Evolutionary conservation across 2,113 vertebrate species (phyloP).

Genomic region (Marmota flaviventris): DNA sequence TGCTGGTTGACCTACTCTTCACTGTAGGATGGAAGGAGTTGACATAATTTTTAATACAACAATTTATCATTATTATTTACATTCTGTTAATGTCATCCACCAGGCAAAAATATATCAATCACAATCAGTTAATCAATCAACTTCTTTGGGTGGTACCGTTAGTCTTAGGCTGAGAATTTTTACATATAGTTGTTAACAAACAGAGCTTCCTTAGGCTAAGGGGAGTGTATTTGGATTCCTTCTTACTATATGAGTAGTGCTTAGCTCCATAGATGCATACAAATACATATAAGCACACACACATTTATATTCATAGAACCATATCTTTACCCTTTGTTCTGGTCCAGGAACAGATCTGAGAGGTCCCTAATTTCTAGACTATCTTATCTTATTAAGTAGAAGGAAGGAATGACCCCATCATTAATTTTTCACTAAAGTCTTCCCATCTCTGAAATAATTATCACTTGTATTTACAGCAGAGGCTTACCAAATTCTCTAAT

Average conservation of each 20-base stretch:
- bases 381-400: neutral
- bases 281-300: neutral
- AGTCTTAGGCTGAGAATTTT: neutral
- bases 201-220: neutral
- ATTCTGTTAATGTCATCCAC: neutral
- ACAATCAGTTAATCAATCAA: neutral
- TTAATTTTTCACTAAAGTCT: neutral
- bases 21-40: neutral
- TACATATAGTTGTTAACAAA: neutral
- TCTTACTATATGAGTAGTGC: neutral
- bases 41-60: neutral
- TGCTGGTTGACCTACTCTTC: neutral
- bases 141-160: neutral
- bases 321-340: neutral
- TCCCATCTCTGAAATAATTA: neutral
- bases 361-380: neutral
- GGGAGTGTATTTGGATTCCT: neutral
- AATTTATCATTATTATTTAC: neutral
- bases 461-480: neutral
- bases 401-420: neutral
- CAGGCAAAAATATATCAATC: neutral
- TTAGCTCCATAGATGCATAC: neutral
- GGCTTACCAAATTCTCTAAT: neutral
- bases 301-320: neutral
- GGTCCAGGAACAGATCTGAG: neutral